Percentiles rank a stretch among this genome's conserved stretches.
These are phyloP conservation scores for Drosophila funebris DNA, from an alignment of 1,140 invertebrate genomes.

Conservation along the genomic window DNA sequence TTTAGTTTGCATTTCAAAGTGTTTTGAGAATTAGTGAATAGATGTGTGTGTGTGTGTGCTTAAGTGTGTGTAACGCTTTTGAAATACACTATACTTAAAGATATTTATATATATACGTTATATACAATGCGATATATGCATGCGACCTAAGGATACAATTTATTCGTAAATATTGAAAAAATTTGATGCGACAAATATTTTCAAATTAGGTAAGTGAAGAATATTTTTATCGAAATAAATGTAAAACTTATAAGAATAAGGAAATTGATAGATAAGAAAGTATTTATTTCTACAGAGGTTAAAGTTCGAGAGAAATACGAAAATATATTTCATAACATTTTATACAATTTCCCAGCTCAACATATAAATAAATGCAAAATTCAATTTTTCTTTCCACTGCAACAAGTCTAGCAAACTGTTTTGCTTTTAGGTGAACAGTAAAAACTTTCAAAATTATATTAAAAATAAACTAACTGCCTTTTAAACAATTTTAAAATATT, in stretches of 20 bases:
- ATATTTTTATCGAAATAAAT: not conserved
- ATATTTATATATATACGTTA: slow-evolving; percentile 19
- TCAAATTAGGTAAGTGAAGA: slow-evolving; percentile 31
- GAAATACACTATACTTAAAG: slow-evolving; percentile 14
- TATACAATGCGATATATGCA: slow-evolving; percentile 30
- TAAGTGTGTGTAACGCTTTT: slow-evolving; percentile 19
- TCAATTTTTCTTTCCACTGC: no score
- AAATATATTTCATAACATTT: no score
- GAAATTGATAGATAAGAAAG: no score
- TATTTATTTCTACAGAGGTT: no score
- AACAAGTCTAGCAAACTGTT: no score
- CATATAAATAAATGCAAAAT: no score
- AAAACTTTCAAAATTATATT: no score
- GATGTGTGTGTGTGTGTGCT: not conserved
- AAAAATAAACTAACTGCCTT: no score
- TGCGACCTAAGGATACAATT: slow-evolving; percentile 33
- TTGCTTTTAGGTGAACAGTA: no score
- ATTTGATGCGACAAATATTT: slow-evolving; percentile 26
- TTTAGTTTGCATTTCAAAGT: slow-evolving; percentile 40
- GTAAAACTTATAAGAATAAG: not conserved
- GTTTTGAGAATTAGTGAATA: not conserved
- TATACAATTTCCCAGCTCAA: no score
- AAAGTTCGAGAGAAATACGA: no score
- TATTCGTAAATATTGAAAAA: slow-evolving; percentile 4
- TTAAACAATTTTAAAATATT: no score